Percentiles rank a stretch among this genome's conserved stretches.
These are phyloP conservation scores for Pangasius larnaudii DNA, from an alignment of 2,797 vertebrate genomes.

Conservation along the genomic window DNA sequence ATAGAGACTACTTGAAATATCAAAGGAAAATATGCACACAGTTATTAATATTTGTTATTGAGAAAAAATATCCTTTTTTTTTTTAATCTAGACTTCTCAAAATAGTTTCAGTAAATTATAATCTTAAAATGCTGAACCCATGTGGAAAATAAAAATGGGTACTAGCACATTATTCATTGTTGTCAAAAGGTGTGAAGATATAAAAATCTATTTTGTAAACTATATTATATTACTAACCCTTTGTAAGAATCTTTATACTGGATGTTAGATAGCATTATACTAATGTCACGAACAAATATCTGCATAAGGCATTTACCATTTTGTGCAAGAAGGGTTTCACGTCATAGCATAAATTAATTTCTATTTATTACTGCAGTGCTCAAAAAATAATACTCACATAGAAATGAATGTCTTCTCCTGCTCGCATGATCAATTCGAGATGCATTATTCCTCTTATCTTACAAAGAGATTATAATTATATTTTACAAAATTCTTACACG, in stretches of 20 bases:
- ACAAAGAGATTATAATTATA: neutral
- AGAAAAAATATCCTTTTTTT: neutral
- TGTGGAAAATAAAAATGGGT: neutral
- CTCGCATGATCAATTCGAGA: neutral
- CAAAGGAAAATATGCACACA: neutral
- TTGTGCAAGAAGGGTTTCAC: neutral
- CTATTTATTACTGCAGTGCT: slow-evolving; percentile 4
- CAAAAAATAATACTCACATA: neutral
- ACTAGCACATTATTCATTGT: neutral
- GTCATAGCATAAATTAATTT: neutral
- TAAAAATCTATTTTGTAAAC: neutral
- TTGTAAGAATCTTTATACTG: neutral
- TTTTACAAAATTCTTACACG: neutral
- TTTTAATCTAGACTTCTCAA: neutral
- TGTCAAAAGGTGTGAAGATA: neutral
- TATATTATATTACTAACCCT: neutral
- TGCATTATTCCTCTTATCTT: neutral
- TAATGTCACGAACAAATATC: neutral
- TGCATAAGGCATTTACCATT: neutral
- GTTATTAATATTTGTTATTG: neutral
- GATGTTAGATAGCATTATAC: neutral
- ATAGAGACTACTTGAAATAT: neutral
- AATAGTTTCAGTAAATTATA: neutral
- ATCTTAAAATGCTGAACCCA: neutral
- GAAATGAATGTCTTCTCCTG: neutral